Evolutionary conservation across 1,140 invertebrate species (phyloP), one percentile per base, ranked within the genome.

Genomic region (Brachionus koreanus): DNA sequence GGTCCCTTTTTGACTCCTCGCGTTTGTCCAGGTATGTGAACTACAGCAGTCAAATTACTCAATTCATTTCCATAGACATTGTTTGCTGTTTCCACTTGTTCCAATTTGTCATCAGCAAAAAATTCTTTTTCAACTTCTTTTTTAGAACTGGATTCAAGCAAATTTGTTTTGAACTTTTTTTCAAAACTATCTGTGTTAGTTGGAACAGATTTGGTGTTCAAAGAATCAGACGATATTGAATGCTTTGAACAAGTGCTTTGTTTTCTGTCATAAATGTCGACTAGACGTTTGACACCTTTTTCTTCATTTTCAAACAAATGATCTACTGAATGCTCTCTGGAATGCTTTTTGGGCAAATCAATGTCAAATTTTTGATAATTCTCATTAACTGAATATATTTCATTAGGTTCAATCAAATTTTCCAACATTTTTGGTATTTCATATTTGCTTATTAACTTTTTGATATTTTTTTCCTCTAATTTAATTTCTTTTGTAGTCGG

Each of bases 391-490:
- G 33, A 69, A 39, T 19, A 69, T 0, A 19, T 10, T 39, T 69
- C 65, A 39, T 42, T 39, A 6, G 65, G 65, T 19, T 77, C 74
- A 25, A 49, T 7, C 37, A 77, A 61, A 77, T 77, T 37, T 12
- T 77, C 74, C 29, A 46, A 25, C 37, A 74, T 74, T 23, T 74
- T 74, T 10, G 39, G 69, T 25, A 74, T 74, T 74, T 74, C 69
- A n/a, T 74, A 74, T 74, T 74, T 74, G 25, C 42, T 74, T 3
- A 74, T 74, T 25, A 74, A 13, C 43, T 74, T 74, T 74, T 74
- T 74, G 19, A 74, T 74, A 33, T 46, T 74, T 46, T 74, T 74
- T 33, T 74, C 69, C 37, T 74, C 69, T 33, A 46, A 10, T 23
- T 49, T 46, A 9, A 12, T 19, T 12, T 74, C 39, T 49, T 33